Evolutionary conservation across 2,888 invertebrate species (phyloP).

Genomic region (Bombylius major): DNA sequence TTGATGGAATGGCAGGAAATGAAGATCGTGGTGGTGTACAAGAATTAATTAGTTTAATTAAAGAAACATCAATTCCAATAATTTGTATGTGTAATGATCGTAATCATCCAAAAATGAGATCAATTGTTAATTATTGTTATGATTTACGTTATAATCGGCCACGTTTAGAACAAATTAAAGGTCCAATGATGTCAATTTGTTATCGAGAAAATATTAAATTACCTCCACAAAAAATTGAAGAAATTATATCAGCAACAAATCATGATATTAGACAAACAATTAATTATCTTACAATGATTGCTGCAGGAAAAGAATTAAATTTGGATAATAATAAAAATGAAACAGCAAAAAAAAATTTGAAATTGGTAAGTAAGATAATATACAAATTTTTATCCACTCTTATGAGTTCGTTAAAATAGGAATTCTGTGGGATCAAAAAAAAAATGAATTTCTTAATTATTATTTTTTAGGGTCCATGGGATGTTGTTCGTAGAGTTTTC

Average conservation of each 20-base stretch:
- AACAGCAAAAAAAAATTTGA: conserved; percentile 65
- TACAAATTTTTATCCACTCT: neutral
- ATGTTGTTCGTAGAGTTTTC: conserved; percentile 82
- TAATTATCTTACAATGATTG: conserved; percentile 76
- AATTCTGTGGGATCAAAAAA: neutral
- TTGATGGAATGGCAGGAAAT: conserved; percentile 99
- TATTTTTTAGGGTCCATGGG: conserved; percentile 71
- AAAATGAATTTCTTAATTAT: neutral
- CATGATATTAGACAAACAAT: conserved; percentile 90
- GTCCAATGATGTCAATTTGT: conserved; percentile 82
- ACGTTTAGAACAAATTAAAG: conserved; percentile 78
- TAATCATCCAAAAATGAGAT: conserved; percentile 83
- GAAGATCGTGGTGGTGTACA: conserved; percentile 96
- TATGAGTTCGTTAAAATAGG: neutral
- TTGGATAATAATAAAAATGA: conserved; percentile 43
- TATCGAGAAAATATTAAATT: conserved; percentile 81
- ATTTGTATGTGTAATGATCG: conserved; percentile 98
- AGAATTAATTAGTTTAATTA: conserved; percentile 86
- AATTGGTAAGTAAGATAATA: no score
- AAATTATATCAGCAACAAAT: conserved; percentile 76
- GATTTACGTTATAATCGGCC: conserved; percentile 82
- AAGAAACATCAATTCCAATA: conserved; percentile 72
- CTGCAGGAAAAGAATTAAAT: conserved; percentile 44
- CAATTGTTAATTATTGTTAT: conserved; percentile 85
- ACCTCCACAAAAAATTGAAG: conserved; percentile 58